A percentile compares a stretch with the other conserved stretches of the same genome.
Conservation (phyloP, 1,140 invertebrate genomes). For the Orius insidiosus region DNA sequence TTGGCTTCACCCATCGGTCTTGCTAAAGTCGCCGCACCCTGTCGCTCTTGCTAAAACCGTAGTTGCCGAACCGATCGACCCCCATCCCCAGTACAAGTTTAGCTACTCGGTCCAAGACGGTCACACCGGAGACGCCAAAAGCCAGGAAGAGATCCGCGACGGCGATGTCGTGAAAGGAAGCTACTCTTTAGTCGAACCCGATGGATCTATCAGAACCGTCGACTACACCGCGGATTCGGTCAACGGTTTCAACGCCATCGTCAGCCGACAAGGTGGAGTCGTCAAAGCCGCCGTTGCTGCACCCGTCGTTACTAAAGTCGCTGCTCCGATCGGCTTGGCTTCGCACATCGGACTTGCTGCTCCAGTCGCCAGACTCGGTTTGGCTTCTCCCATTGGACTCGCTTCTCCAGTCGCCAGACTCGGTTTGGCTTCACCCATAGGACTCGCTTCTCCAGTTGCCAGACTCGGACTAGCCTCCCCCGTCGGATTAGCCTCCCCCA, state of each 20-base stretch:
- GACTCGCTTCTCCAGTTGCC: no score
- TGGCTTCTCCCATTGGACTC: neutral
- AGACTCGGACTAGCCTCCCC: no score
- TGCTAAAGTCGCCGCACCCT: neutral
- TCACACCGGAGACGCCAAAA: constrained; percentile 36
- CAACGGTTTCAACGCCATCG: constrained; percentile 19
- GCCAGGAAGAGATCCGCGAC: constrained; percentile 32
- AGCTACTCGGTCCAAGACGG: constrained; percentile 33
- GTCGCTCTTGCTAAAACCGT: neutral
- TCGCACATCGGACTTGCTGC: neutral
- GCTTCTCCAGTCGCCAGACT: no score
- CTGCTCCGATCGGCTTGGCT: constrained; percentile 9
- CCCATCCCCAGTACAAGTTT: constrained; percentile 27
- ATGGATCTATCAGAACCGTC: constrained; percentile 15
- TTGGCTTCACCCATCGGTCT: neutral
- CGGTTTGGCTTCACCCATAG: no score
- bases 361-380: neutral
- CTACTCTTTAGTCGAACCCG: constrained; percentile 19
- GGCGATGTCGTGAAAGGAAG: constrained; percentile 34
- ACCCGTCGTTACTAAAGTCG: constrained; percentile 25
- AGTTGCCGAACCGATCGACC: neutral
- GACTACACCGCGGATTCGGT: constrained; percentile 17
- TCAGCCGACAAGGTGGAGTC: constrained; percentile 21
- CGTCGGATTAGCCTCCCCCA: no score
- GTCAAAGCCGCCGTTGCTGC: constrained; percentile 22